Percentiles rank a stretch among this genome's conserved stretches.
phyloP scores from a whole-genome alignment of 2,888 invertebrate species.

The Herminia tarsipennalis region DNA sequence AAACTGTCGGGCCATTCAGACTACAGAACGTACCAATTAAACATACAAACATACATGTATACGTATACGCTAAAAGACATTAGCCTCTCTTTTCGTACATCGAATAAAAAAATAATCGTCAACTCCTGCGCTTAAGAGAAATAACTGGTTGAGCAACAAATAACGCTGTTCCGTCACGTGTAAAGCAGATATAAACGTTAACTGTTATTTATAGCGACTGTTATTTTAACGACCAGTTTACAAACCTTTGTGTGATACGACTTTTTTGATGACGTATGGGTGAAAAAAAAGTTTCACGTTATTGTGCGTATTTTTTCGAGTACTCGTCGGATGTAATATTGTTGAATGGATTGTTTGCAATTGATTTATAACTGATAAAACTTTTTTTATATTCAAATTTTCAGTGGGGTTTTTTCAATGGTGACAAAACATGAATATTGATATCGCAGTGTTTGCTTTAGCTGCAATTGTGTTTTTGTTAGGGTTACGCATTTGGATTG shows the following conservation, averaged over 20 bases:
- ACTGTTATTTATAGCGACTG: slow-evolving; percentile 37
- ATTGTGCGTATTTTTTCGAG: slow-evolving; percentile 3
- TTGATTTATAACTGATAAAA: slow-evolving; percentile 7
- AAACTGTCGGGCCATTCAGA: too few species aligned
- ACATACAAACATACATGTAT: too few species aligned
- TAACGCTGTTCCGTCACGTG: slow-evolving; percentile 39
- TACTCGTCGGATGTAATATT: slow-evolving; percentile 2
- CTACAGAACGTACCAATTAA: too few species aligned
- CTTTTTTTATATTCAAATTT: neutral
- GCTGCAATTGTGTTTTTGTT: too few species aligned
- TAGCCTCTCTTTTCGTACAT: too few species aligned
- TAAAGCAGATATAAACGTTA: slow-evolving; percentile 40
- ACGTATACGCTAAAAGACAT: too few species aligned
- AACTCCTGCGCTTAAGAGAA: neutral
- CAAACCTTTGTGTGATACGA: slow-evolving; percentile 11
- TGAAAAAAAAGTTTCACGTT: slow-evolving; percentile 2
- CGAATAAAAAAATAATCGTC: too few species aligned
- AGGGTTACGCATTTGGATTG: too few species aligned
- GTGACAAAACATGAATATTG: too few species aligned
- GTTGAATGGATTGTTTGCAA: slow-evolving; percentile 3
- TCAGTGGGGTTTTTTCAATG: neutral
- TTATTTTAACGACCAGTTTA: slow-evolving; percentile 39
- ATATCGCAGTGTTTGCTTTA: too few species aligned
- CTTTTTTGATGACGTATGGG: slow-evolving; percentile 18
- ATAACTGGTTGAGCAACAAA: slow-evolving; percentile 21